Evolutionary conservation across 1,140 invertebrate genomes (phyloP), one percentile per base, ranked within the genome.

Genomic region (Trichomalopsis sarcophagae): DNA sequence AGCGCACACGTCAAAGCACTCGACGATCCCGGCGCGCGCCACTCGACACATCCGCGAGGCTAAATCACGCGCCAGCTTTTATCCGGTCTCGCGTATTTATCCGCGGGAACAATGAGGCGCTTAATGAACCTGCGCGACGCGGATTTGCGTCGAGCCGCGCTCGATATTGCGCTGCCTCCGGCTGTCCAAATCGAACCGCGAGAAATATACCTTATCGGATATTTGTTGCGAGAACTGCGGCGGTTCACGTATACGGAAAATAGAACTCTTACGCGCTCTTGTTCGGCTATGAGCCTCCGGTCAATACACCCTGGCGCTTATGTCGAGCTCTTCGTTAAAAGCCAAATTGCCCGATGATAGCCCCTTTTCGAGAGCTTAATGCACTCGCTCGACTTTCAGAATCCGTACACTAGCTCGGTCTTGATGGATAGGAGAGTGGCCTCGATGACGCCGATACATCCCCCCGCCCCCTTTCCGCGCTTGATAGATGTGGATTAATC

Each of bases 401-500:
- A 27, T 79, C 75, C 47, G 11, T 27, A 27, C 27, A 7, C 11
- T 50, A 23, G 9, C 13, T 13, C 11, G 2, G 55, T 77, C 50
- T 76, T 81, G 79, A 85, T 85, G 40, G 84, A 81, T 81, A 81
- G 69, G 27, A 82, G 75, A 82, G 71, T 78, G 84, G 79, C 66
- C 50, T 73, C 44, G 80, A 85, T 85, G 55, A 80, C 74, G 80
- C 69, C 66, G 66, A 85, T 85, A 81, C 69, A 81, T 77, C 27
- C 27, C 17, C 2, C 6, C 47, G 14, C 55, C 55, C 27, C 17
- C 50, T 55, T 14, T 55, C 14, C 14, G 1, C 4, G 36, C 68
- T 78, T 69, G 74, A 82, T 85, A 47, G 80, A 82, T 82, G 84
- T 77, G 74, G 84, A 85, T 85, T 81, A 66, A 85, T 85, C 44